These are phyloP conservation scores for Acronicta aceris DNA, from an alignment of 2,888 invertebrate genomes.

Conservation along the genomic window DNA sequence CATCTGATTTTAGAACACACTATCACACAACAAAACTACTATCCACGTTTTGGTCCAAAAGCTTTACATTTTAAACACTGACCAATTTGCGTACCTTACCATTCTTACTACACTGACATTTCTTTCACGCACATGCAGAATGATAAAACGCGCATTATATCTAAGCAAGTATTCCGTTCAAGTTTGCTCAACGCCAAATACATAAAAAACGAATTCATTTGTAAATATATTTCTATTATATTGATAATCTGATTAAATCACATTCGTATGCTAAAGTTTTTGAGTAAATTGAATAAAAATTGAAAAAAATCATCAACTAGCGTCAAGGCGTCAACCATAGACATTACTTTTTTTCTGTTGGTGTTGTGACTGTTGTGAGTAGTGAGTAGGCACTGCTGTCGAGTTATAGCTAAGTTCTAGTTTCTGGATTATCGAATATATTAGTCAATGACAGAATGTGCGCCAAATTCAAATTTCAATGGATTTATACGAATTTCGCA, in stretches of 20 bases:
- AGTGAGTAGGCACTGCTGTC: no score
- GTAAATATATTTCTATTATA: conserved; percentile 55
- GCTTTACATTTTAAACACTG: conserved; percentile 79
- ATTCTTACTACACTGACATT: conserved; percentile 77
- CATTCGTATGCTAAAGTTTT: conserved; percentile 52
- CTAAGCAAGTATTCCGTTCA: conserved; percentile 62
- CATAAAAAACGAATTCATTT: conserved; percentile 68
- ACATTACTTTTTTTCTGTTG: conserved; percentile 61
- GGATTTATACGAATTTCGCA: no score
- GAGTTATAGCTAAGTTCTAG: no score
- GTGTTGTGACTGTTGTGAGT: conserved; percentile 24
- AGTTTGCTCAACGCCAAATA: conserved; percentile 52
- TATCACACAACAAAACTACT: conserved; percentile 55
- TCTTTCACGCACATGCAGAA: conserved; percentile 85
- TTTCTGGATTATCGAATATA: neutral
- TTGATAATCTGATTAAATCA: conserved; percentile 58
- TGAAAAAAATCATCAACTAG: conserved; percentile 73
- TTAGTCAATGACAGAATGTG: neutral
- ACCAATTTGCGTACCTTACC: conserved; percentile 71
- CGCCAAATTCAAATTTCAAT: no score
- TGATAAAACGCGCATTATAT: conserved; percentile 77
- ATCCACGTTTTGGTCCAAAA: conserved; percentile 54
- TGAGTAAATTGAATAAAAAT: conserved; percentile 58
- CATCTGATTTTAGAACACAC: conserved; percentile 58
- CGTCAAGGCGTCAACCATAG: conserved; percentile 86